These are phyloP conservation scores for Erinaceus europaeus DNA, from an alignment of 2,113 vertebrate genomes.

Conservation along the genomic window DNA sequence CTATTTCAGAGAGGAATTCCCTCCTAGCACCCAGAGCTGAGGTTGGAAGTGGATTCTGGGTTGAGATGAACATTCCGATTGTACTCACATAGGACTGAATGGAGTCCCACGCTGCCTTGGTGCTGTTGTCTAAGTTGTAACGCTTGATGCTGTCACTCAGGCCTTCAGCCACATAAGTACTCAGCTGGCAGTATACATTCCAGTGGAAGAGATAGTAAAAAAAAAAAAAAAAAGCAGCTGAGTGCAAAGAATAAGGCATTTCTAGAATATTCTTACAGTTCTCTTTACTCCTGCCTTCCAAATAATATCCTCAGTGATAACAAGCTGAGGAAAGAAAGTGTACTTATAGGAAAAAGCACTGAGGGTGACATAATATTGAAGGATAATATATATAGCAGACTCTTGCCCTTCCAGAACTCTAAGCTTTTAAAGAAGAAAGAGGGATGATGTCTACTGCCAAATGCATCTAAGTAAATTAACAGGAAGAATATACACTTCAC, in stretches of 20 bases:
- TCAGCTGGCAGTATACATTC: constrained; percentile 30
- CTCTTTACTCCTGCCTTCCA: background rate
- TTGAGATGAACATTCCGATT: background rate
- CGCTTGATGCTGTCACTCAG: constrained; percentile 59
- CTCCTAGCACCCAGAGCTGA: background rate
- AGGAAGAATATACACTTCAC: background rate
- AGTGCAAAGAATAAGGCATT: constrained; percentile 7
- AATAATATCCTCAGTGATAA: background rate
- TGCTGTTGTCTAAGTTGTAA: constrained; percentile 65
- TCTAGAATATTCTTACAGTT: background rate
- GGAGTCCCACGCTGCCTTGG: constrained; percentile 62
- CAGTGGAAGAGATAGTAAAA: background rate
- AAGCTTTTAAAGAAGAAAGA: background rate
- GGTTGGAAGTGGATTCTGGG: background rate
- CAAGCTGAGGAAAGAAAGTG: background rate
- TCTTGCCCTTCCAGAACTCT: background rate
- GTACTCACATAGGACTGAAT: constrained; percentile 71
- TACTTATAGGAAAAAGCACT: background rate
- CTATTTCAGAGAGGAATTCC: background rate
- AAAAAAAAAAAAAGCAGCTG: background rate
- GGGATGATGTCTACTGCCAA: background rate
- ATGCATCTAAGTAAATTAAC: background rate
- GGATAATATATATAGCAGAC: background rate
- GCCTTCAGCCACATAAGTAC: background rate
- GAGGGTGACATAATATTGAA: background rate